Evolutionary conservation across 2,113 vertebrate species (phyloP).

Genomic region (Corydoras sp.): DNA sequence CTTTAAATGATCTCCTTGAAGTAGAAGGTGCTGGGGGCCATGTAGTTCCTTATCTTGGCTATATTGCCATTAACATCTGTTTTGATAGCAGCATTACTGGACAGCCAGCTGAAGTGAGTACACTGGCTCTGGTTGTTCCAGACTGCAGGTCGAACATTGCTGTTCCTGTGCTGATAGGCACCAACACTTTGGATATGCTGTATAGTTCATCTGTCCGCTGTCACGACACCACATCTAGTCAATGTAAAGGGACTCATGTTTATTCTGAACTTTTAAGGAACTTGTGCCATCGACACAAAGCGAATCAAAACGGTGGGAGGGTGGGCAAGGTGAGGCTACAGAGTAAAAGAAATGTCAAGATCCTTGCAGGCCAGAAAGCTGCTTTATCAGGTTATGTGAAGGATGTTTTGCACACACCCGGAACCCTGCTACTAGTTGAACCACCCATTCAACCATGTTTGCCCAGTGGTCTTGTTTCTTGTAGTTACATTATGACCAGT

Average conservation of each 20-base stretch:
- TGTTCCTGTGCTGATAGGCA: constrained; percentile 27
- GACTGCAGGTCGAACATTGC: too few relatives aligned
- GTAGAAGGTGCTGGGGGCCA: neutral
- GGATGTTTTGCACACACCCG: neutral
- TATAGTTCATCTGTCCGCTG: constrained; percentile 1
- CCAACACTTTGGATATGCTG: constrained; percentile 22
- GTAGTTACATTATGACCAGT: constrained; percentile 19
- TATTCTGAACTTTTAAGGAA: neutral
- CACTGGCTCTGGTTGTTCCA: too few relatives aligned
- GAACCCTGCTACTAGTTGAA: neutral
- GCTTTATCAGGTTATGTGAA: neutral
- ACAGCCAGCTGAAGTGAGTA: too few relatives aligned
- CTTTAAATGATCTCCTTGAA: constrained; percentile 7
- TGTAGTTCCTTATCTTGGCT: constrained; percentile 13
- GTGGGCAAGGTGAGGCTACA: constrained; percentile 2
- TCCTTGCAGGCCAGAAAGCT: neutral
- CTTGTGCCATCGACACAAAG: neutral
- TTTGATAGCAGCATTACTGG: too few relatives aligned
- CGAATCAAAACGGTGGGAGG: neutral
- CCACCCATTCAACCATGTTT: neutral
- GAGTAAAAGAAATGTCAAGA: neutral
- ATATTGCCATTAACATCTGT: neutral
- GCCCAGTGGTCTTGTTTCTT: constrained; percentile 7
- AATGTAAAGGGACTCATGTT: neutral
- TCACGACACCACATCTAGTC: neutral